These are phyloP conservation scores for Nycticryphes semicollaris DNA, from an alignment of 2,113 vertebrate species.

Conservation along the genomic window DNA sequence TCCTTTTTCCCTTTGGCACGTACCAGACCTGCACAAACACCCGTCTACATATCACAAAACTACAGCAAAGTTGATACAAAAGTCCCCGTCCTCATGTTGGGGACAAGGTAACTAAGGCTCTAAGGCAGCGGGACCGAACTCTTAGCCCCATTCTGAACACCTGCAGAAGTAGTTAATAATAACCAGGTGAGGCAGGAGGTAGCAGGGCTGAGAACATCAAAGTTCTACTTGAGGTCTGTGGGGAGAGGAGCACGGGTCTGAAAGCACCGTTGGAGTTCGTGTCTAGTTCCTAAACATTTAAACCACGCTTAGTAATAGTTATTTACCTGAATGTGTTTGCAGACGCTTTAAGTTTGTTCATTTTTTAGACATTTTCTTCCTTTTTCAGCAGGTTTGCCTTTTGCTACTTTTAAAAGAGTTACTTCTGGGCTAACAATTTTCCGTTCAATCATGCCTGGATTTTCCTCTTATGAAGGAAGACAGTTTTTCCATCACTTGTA, in stretches of 20 bases:
- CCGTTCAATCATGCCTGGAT: not conserved
- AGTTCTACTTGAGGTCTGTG: not conserved
- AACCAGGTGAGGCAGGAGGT: not conserved
- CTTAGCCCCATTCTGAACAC: not conserved
- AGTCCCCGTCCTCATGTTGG: not conserved
- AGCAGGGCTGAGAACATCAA: not conserved
- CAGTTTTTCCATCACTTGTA: slow-evolving; percentile 56
- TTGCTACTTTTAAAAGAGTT: not conserved
- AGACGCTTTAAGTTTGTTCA: not conserved
- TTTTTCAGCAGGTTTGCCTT: not conserved
- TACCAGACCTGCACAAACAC: not conserved
- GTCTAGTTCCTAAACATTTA: not conserved
- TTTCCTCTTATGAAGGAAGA: not conserved
- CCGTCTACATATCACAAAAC: not conserved
- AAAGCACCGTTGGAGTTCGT: not conserved
- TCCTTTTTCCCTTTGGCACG: not conserved
- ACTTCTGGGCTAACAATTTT: slow-evolving; percentile 9
- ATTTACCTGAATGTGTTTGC: not conserved
- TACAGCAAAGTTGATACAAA: not conserved
- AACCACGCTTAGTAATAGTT: not conserved
- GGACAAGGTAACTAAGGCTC: not conserved
- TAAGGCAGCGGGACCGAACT: not conserved
- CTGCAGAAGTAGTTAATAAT: not conserved
- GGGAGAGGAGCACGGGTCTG: not conserved
- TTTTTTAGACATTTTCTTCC: not conserved